These are phyloP conservation scores for Microctonus brassicae DNA, from an alignment of 2,888 invertebrate genomes.

Conservation along the genomic window DNA sequence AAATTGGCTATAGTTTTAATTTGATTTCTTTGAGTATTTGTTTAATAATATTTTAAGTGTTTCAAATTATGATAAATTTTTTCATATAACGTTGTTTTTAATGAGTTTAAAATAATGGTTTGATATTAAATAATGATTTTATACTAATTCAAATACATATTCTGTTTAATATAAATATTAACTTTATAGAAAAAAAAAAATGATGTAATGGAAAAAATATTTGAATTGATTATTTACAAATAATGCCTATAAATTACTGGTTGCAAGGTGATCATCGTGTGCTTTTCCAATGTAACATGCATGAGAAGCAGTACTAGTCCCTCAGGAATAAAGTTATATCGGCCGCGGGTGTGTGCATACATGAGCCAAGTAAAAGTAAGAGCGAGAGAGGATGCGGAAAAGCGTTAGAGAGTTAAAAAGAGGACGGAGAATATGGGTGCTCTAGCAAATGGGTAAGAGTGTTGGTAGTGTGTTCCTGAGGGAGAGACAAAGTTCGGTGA, in stretches of 20 bases:
- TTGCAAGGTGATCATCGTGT: neutral
- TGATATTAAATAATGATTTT: too few relatives aligned
- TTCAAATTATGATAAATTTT: too few relatives aligned
- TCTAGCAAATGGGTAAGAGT: slow-evolving; percentile 43
- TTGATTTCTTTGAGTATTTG: too few relatives aligned
- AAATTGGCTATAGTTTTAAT: too few relatives aligned
- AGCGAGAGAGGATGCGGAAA: slow-evolving; percentile 46
- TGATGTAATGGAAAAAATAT: neutral
- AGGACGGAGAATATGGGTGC: slow-evolving; percentile 20
- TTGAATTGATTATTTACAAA: neutral
- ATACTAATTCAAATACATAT: too few relatives aligned
- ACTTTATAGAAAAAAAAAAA: too few relatives aligned
- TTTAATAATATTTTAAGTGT: too few relatives aligned
- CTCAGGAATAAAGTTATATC: slow-evolving; percentile 69
- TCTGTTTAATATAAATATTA: too few relatives aligned
- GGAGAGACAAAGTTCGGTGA: slow-evolving; percentile 69
- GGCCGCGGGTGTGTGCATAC: slow-evolving; percentile 52
- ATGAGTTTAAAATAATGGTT: too few relatives aligned
- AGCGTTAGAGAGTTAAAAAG: slow-evolving; percentile 20
- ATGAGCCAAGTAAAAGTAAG: slow-evolving; percentile 36
- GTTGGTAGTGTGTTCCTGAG: slow-evolving; percentile 61
- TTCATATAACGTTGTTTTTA: too few relatives aligned
- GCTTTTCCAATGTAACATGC: slow-evolving; percentile 1
- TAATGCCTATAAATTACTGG: neutral
- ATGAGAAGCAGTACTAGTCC: slow-evolving; percentile 61